Base-by-base conservation (phyloP, 2,113 vertebrate genomes). In the Neopipo cinnamomea region DNA sequence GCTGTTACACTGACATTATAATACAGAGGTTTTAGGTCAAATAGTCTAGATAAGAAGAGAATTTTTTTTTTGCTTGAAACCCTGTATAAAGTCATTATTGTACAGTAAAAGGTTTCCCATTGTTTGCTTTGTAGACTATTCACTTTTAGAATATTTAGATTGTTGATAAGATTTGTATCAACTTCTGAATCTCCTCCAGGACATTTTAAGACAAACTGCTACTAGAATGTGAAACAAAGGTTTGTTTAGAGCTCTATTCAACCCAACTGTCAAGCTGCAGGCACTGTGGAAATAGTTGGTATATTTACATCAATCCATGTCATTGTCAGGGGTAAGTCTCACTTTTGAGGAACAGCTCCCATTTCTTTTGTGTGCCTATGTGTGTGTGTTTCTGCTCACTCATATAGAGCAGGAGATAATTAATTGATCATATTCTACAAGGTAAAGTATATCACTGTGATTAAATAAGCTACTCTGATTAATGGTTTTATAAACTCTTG, bases 221-320 rank as follows among this genome's bases (percentile, higher is more conserved):
- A 24, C 28, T 73, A 59, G 47, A 83, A 89, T 35, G 30, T 7
- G 28, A 94, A 97, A 47, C 63, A 88, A 73, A 79, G 67, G 30
- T 91, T 88, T 90, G 19, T 80, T 94, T 71, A 84, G 90, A 83
- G 27, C 47, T 94, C 55, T 74, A 35, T 88, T 91, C 47, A 86
- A 44, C 23, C 16, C 50, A 85, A 4, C 42, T 78, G 22, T 67
- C 61, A 92, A 79, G 50, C 35, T 86, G 33, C 67, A 83, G 68
- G 52, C 76, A 62, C 37, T 59, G 61, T 90, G 76, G 72, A 96
- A 80, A 71, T 53, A 67, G 39, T 12, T 92, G 83, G 27, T 92
- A 61, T 83, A 73, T 84, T 94, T 84, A 47, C 25, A 84, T 92
- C 52, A 67, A 41, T 81, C 72, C 44, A 6, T 74, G 47, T 61